Base-by-base conservation (phyloP, 2,888 invertebrate species). In the Sicus ferrugineus region DNA sequence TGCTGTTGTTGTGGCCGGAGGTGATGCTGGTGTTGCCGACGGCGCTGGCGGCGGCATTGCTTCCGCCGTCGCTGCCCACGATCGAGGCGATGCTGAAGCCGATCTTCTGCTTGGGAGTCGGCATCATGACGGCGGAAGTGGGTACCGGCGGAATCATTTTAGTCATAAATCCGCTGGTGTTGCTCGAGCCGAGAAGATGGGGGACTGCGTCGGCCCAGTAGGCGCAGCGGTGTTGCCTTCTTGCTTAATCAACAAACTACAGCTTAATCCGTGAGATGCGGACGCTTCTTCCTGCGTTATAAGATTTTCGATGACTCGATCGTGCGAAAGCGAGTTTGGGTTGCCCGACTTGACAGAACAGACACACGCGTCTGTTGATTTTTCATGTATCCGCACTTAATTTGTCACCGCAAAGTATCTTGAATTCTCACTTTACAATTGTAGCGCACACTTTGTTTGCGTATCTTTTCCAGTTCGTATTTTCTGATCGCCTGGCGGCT, bases 31-130 rank as follows among this genome's bases (percentile, higher is more conserved):
- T 74, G 21, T 70, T 72, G 68, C 73, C 73, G 73, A 74, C 76
- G 72, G 77, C 70, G 74, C 69, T 54, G 73, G 68, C 28, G 68
- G 71, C n/a, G 74, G 70, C 72, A 77, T 84, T 83, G 74, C 67
- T 64, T 67, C 70, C 70, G 66, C 77, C 77, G 77, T 85, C 83
- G 74, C 92, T 92, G 77, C 95, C 96, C 76, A 96, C 96, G 83
- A 96, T 95, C 82, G 95, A 94, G 88, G 96, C 96, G 87, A 96
- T 96, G 83, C 94, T 95, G 86, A 96, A 96, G 85, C 95, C 96
- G 86, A 96, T 94, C 88, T 95, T 96, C 80, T 96, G 95, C 88
- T 95, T 95, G 82, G 94, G 93, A 78, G 84, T 85, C 84, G 94
- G 93, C 89, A 95, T 92, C 87, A 94, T 92, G 87, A 93, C 92